Evolutionary conservation across 1,140 invertebrate species (phyloP).

Genomic region (Drosophila lacertosa): DNA sequence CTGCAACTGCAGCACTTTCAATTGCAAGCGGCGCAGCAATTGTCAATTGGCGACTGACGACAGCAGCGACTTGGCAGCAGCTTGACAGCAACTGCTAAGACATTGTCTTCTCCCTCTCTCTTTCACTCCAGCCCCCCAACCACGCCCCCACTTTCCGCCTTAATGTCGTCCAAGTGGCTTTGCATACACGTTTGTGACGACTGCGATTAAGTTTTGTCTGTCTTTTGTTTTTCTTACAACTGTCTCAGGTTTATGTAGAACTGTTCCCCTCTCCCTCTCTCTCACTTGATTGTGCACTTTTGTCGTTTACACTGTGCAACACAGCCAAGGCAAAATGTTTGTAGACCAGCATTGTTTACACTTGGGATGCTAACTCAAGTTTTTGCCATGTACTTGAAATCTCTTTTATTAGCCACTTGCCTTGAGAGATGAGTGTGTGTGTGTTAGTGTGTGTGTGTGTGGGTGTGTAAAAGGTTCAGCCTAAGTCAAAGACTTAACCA

Average conservation of each 20-base stretch:
- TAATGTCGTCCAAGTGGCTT: constrained; percentile 38
- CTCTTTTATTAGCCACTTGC: constrained; percentile 51
- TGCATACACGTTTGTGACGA: constrained; percentile 57
- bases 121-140: neutral
- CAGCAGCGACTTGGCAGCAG: constrained; percentile 25
- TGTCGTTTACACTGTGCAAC: constrained; percentile 34
- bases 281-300: constrained; percentile 35
- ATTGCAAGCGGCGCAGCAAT: constrained; percentile 35
- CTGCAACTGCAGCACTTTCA: constrained; percentile 31
- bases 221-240: constrained; percentile 38
- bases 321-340: constrained; percentile 59
- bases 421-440: constrained; percentile 11
- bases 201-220: constrained; percentile 67
- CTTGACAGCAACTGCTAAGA: neutral
- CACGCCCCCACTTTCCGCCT: neutral
- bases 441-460: neutral
- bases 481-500: constrained; percentile 12
- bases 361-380: constrained; percentile 53
- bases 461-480: neutral
- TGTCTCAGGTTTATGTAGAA: constrained; percentile 12
- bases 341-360: constrained; percentile 54
- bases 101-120: neutral
- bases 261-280: neutral
- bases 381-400: constrained; percentile 63
- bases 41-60: constrained; percentile 36